Evolutionary conservation across 1,140 invertebrate species (phyloP), one percentile per base, ranked within the genome.

Genomic region (Leptopilina clavipes): DNA sequence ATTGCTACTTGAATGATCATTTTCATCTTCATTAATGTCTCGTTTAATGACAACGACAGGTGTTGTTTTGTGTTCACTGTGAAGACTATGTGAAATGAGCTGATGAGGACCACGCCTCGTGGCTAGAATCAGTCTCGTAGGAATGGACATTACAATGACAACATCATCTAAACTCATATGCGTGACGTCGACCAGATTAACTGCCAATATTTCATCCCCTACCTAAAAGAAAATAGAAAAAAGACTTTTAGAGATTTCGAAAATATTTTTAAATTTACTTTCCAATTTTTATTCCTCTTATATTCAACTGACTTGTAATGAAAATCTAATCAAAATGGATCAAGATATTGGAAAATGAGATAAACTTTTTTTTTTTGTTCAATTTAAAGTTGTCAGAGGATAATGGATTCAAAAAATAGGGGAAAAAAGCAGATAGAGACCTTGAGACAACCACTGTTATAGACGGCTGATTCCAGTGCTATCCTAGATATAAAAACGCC

Each of bases 71-170:
- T 95, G 95, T 86, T 97, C 96, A 1, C 94, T 92, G 54, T 90
- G 88, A 80, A 88, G 89, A 81, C 82, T 89, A 14, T 90, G 89
- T 14, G 88, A 84, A 12, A 90, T 75, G 9, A 86, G 82, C 73
- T 90, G 89, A 74, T 94, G 94, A 40, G 91, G 87, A 76, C 94
- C 92, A 83, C 95, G 95, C 78, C 97, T 93, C 59, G 97, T 98
- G 76, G 97, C 97, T 71, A 99, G 92, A 22, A 99, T 94, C 82
- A 99, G 92, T 82, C 98, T 93, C 84, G 98, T 93, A 0, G 98
- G 98, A 91, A 99, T 99, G 82, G 97, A 99, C 97, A 99, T 99
- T 83, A 99, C 97, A 83, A 99, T 98, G 72, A 99, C 98, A 52
- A 99, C 98, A 89, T 99, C 98, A 89, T 99, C 98, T 79, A 99